These are phyloP conservation scores for Anarhynchus alexandrinus DNA, from an alignment of 2,113 vertebrate species.

Conservation along the genomic window DNA sequence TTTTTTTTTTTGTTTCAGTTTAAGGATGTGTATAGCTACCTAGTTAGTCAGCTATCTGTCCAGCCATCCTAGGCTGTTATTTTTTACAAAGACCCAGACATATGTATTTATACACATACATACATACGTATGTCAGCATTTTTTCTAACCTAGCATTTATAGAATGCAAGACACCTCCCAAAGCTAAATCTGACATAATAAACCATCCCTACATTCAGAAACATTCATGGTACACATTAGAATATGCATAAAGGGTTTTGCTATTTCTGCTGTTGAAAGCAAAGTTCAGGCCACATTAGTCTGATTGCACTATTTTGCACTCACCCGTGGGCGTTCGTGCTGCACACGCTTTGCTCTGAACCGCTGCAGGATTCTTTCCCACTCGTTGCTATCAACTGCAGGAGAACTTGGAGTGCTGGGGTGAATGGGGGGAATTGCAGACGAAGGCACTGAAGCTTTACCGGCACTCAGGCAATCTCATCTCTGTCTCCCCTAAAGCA, in stretches of 20 bases:
- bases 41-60: not conserved
- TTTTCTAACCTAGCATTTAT: not conserved
- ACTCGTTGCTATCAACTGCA: not conserved
- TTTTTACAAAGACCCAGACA: not conserved
- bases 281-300: not conserved
- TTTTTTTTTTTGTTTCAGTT: not conserved
- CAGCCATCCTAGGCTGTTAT: not conserved
- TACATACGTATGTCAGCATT: not conserved
- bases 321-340: accelerated
- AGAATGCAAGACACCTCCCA: not conserved
- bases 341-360: not conserved
- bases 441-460: not conserved
- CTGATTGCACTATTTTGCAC: not conserved
- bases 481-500: conserved; percentile 31
- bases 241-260: not conserved
- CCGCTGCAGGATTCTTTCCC: not conserved
- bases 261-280: not conserved
- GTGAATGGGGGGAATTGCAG: not conserved
- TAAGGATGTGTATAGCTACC: not conserved
- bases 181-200: not conserved
- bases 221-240: not conserved
- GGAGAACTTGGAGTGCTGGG: not conserved
- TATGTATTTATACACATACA: not conserved
- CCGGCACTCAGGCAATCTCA: not conserved
- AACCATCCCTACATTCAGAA: not conserved